Percentiles rank a stretch among this genome's conserved stretches.
Conservation (phyloP, 2,113 vertebrate species). For the Clarias batrachus region DNA sequence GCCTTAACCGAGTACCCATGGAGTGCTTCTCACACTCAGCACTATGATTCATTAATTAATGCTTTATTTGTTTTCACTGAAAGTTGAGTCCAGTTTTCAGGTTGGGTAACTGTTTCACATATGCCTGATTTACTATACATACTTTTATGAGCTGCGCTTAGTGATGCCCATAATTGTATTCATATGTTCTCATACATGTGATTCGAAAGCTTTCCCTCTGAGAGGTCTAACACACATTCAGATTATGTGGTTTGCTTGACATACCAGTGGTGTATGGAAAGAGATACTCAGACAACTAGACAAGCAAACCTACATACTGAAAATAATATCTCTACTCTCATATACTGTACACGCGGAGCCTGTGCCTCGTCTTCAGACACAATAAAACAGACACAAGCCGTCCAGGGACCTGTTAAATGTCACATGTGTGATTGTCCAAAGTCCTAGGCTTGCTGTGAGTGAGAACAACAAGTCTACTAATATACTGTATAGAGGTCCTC, state of each 20-base stretch:
- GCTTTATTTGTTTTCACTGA: background rate
- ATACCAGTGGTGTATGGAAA: conserved; percentile 15
- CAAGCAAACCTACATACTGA: background rate
- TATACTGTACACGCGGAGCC: background rate
- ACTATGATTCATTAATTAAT: background rate
- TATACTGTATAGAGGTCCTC: background rate
- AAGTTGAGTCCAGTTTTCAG: background rate
- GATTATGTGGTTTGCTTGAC: conserved; percentile 4
- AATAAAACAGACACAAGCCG: background rate
- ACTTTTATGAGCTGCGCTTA: background rate
- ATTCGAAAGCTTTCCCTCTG: background rate
- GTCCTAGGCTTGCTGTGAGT: background rate
- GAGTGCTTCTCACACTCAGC: background rate
- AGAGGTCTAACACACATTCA: background rate
- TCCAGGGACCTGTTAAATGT: conserved; percentile 6
- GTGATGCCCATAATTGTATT: background rate
- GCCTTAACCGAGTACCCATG: background rate
- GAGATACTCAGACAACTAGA: conserved; percentile 3
- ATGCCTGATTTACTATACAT: background rate
- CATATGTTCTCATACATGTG: background rate
- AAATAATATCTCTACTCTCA: conserved; percentile 15
- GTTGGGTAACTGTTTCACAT: background rate
- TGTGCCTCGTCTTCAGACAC: background rate
- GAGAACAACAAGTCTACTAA: background rate
- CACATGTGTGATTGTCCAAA: background rate